Base-by-base conservation (phyloP, 2,888 invertebrate genomes). In the Drosophila vallismaia region DNA sequence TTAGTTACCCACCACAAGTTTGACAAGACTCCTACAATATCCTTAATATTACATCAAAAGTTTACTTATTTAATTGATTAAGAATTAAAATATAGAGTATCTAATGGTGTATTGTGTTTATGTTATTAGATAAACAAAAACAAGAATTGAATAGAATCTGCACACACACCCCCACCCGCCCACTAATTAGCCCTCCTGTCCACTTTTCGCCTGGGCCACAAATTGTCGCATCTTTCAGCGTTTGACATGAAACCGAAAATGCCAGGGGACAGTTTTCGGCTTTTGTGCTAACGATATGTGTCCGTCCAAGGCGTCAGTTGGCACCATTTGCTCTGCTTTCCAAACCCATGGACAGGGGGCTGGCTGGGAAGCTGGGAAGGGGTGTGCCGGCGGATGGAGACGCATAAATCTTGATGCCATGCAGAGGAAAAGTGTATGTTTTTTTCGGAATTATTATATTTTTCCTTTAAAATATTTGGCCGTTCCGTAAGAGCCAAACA, bases 201-300 rank as follows among this genome's bases (percentile, higher is more conserved):
- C 48, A 74, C 55, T 67, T 69, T 71, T 52, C 53, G 50, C 56
- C 64, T 60, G 49, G 60, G 59, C 64, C 84, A 71, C 72, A 86
- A 88, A 77, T 86, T 70, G 75, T 77, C 77, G 68, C 75, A 75
- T 86, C 86, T 83, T 53, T 83, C 81, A 83, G 60, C 71, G 72
- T 68, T 83, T 88, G 88, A 88, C 82, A 88, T 83, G 60, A 70
- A 67, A 58, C 44, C 49, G 52, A 71, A 74, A 76, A 67, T 78
- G 66, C 67, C 46, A 51, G 60, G 69, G 69, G 62, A 75, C 75
- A 60, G 68, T 55, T 48, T 72, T 74, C 63, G 59, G 54, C 69
- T 77, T 60, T 83, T 88, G 84, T 88, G 82, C 68, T 86, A 88
- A 88, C 80, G 88, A 82, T 82, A 67, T 71, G 59, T 28, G 67